phyloP scores from a whole-genome alignment of 2,888 invertebrate genomes.

The Tinea semifulvella region DNA sequence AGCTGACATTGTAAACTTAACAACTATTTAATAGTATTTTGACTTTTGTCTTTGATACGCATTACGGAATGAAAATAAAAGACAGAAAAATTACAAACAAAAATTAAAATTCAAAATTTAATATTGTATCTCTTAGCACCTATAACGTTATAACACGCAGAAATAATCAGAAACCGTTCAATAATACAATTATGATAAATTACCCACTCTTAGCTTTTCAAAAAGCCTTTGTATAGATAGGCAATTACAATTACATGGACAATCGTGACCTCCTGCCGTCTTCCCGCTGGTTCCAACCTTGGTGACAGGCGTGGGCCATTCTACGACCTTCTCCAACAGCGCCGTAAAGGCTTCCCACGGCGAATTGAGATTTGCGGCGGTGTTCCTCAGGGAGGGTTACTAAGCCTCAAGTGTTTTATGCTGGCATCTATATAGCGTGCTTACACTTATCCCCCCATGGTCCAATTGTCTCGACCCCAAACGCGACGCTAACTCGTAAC shows the following conservation, averaged over 20 bases:
- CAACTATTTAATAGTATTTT: too few relatives aligned
- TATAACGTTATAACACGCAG: too few relatives aligned
- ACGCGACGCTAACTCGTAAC: neutral
- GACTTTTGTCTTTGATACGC: too few relatives aligned
- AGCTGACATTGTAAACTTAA: too few relatives aligned
- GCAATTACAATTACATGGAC: slow-evolving; percentile 12
- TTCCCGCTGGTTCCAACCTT: slow-evolving; percentile 12
- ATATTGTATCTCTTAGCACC: too few relatives aligned
- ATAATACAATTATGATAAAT: neutral
- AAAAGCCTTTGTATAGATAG: slow-evolving; percentile 3
- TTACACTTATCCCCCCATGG: too few relatives aligned
- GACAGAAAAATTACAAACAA: too few relatives aligned
- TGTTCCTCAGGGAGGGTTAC: slow-evolving; percentile 37
- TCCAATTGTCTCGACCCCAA: too few relatives aligned
- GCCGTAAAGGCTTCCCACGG: slow-evolving; percentile 15
- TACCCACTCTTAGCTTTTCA: neutral
- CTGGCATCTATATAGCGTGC: too few relatives aligned
- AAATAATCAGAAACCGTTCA: slow-evolving; percentile 3
- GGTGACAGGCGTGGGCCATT: slow-evolving; percentile 16
- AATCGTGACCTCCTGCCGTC: slow-evolving; percentile 9
- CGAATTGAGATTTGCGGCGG: slow-evolving; percentile 18
- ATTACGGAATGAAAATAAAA: too few relatives aligned
- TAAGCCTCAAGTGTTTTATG: slow-evolving; percentile 45
- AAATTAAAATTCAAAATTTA: too few relatives aligned
- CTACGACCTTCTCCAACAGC: slow-evolving; percentile 13